Evolutionary conservation across 2,113 vertebrate species (phyloP), one percentile per base, ranked within the genome.

Genomic region (Spea bombifrons): DNA sequence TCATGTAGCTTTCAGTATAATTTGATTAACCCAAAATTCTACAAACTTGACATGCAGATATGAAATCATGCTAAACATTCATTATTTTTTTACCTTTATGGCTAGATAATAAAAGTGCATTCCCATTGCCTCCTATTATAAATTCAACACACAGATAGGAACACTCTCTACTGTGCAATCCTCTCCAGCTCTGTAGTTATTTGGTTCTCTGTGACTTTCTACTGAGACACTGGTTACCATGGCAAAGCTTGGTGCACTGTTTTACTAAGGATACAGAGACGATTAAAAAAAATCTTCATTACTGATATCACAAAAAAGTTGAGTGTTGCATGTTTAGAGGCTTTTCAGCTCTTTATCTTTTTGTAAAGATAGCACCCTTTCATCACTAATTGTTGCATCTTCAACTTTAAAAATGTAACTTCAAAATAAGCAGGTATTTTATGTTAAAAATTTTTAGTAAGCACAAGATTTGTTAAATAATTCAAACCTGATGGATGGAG

Each of bases 191-290:
- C 10, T 66, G 59, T 9, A 65, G 59, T 61, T 47, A 53, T 44
- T 50, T 3, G 44, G n/a, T 64, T 10, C 64, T 52, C 73, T 66
- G 73, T 45, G 10, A 12, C 10, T 53, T 65, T 75, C 48, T 64
- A 75, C 16, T 66, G 17, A 52, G 47, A n/a, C 12, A 13, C 10
- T 30, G 16, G 73, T 75, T 75, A 49, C 63, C 73, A 75, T 75
- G 73, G 73, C 17, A 66, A 75, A 75, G 73, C 73, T 52, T 3
- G 44, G 63, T 12, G 48, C 61, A 66, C 73, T 15, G 13, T 66
- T 47, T 50, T 75, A 16, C 63, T 52, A 64, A 64, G 5, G 73
- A 75, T 52, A 43, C 46, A 55, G 53, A 49, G 16, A 7, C 55
- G 8, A 8, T 5, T 1, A 57, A 44, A 50, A 47, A 30, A 46